Conservation (phyloP, 2,797 vertebrate species). For the Oreochromis mossambicus region DNA sequence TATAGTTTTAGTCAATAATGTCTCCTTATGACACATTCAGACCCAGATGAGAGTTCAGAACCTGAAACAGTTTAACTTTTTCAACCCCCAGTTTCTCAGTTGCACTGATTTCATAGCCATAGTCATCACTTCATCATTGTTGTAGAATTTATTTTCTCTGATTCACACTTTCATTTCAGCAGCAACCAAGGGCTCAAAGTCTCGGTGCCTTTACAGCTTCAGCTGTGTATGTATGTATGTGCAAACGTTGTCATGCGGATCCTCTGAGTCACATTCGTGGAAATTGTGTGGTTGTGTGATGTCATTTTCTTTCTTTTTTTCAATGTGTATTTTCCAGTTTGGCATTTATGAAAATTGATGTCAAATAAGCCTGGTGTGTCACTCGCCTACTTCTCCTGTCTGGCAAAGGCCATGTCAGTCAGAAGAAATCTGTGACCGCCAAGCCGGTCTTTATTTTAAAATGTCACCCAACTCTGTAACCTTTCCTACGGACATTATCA, state of each 20-base stretch:
- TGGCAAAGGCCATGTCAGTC: slow-evolving; percentile 21
- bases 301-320: not conserved
- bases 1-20: not conserved
- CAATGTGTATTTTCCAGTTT: slow-evolving; percentile 27
- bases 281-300: slow-evolving; percentile 39
- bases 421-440: not conserved
- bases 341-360: slow-evolving; percentile 47
- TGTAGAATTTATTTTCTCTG: not conserved
- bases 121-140: not conserved
- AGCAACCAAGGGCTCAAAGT: not conserved
- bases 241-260: not conserved
- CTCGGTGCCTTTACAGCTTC: not conserved
- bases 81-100: not conserved
- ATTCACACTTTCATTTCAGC: not conserved
- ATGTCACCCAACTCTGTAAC: slow-evolving; percentile 22
- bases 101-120: not conserved
- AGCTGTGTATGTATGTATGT: not conserved
- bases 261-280: slow-evolving; percentile 44
- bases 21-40: not conserved
- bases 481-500: slow-evolving; percentile 5
- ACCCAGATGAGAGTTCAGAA: not conserved
- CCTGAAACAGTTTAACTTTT: not conserved
- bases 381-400: slow-evolving; percentile 7
- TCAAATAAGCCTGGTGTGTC: not conserved
- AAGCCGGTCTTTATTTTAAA: slow-evolving; percentile 9